A percentile compares a stretch with the other conserved stretches of the same genome.
These are phyloP conservation scores for Drosophila malerkotliana DNA, from an alignment of 1,140 invertebrate species.

Conservation along the genomic window DNA sequence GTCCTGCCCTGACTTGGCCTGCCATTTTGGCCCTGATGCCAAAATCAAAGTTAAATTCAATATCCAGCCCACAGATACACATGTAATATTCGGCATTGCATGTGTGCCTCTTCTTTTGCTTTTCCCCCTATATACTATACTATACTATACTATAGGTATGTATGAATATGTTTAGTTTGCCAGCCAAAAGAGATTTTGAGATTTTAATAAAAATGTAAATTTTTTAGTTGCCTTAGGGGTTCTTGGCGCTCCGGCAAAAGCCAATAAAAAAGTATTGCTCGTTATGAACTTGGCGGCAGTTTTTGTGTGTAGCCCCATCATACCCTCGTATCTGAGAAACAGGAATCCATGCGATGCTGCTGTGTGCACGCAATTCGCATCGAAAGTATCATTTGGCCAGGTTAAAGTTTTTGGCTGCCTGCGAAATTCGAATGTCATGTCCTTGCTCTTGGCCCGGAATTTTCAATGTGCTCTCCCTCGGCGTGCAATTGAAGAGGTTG, in stretches of 20 bases:
- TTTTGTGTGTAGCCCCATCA: constrained; percentile 31
- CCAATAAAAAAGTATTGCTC: constrained; percentile 78
- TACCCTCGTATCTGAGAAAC: constrained; percentile 8
- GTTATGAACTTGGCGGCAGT: constrained; percentile 73
- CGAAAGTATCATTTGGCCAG: constrained; percentile 49
- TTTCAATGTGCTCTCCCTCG: constrained; percentile 8
- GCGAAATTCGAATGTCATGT: constrained; percentile 43
- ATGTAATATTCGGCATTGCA: not conserved
- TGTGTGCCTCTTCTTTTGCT: not conserved
- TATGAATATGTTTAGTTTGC: constrained; percentile 34
- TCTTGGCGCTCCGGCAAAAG: constrained; percentile 58
- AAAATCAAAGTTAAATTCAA: constrained; percentile 67
- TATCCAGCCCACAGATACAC: constrained; percentile 10
- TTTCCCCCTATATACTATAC: not conserved
- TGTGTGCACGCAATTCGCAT: constrained; percentile 44
- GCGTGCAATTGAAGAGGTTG: constrained; percentile 35
- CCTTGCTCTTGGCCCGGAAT: constrained; percentile 28
- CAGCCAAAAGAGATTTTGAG: constrained; percentile 40
- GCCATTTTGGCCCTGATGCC: constrained; percentile 17
- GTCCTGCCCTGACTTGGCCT: not conserved
- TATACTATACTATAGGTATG: not conserved
- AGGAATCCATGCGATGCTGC: constrained; percentile 14
- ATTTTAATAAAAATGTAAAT: constrained; percentile 81
- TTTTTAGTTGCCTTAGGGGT: constrained; percentile 66
- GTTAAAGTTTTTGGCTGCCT: constrained; percentile 49